Base-by-base conservation (phyloP, 2,888 invertebrate genomes). In the Coleophora flavipennella region DNA sequence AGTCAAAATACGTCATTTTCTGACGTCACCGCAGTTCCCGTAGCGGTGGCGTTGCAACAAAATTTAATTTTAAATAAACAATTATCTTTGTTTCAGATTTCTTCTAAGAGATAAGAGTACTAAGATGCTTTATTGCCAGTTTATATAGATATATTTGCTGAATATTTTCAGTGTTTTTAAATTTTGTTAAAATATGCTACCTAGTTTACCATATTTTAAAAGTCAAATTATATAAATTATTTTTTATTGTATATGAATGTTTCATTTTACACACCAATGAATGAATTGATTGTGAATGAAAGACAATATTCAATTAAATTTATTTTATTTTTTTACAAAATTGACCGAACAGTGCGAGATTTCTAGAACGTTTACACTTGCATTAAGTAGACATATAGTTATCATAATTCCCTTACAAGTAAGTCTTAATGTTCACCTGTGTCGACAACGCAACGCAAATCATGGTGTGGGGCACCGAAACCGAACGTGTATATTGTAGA, bases 291-390 rank as follows among this genome's bases (percentile, higher is more conserved):
- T 20, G 6, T 33, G 53, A 71, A 67, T 58, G 55, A 73, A 71
- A 77, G 68, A 59, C 67, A 60, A 59, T 55, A 53, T 57, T 72
- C 64, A 79, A 78, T 80, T 75, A 81, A 80, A 72, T 75, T 80
- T 76, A 77, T 69, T 81, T 83, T 74, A 73, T 77, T 81, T 81
- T 76, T 79, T 80, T 80, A 81, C 79, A 84, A 84, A 84, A 83
- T 84, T 84, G 84, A 84, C 84, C 84, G 84, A 84, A 84, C 83
- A 84, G 84, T 84, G 84, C 84, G 84, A 84, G 83, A 84, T 84
- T 84, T 83, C 83, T 83, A 84, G 77, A 79, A 83, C 76, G 84
- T 84, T 83, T 83, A 83, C 81, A 83, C 78, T 84, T 83, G 84
- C 81, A 79, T 81, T 84, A 84, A 83, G 84, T 84, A 84, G 84